Conservation (phyloP, 2,797 vertebrate species). For the Pachyuromys duprasi region DNA sequence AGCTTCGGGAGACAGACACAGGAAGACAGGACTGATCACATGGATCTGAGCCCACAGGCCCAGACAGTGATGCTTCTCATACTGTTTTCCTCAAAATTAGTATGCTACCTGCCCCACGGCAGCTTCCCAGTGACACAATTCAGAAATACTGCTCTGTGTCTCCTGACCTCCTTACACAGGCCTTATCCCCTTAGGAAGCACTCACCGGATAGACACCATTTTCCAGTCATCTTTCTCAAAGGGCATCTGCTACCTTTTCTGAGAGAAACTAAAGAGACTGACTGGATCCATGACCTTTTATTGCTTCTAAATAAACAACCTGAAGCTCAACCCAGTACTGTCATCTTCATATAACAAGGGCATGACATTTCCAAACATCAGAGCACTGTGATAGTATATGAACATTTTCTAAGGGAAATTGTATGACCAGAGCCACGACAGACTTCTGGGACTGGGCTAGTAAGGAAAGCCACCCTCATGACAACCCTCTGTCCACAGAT, state of each 20-base stretch:
- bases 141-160: background rate
- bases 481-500: background rate
- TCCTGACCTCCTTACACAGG: background rate
- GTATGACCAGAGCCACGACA: background rate
- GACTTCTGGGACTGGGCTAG: background rate
- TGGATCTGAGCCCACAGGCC: background rate
- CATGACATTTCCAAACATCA: constrained; percentile 64
- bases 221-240: background rate
- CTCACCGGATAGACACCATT: background rate
- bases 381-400: constrained; percentile 9
- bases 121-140: constrained; percentile 5
- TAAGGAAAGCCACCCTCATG: background rate
- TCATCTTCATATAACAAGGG: constrained; percentile 70
- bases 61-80: background rate
- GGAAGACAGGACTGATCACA: background rate
- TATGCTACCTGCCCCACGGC: background rate
- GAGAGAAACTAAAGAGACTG: constrained; percentile 22
- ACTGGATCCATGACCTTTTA: constrained; percentile 59
- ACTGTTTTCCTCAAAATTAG: background rate
- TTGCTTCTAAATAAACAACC: constrained; percentile 64
- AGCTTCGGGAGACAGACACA: background rate
- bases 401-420: constrained; percentile 38
- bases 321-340: constrained; percentile 40
- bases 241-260: constrained; percentile 46
- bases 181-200: background rate